These are phyloP conservation scores for Rattus rattus DNA, from an alignment of 2,113 vertebrate species.

Conservation along the genomic window DNA sequence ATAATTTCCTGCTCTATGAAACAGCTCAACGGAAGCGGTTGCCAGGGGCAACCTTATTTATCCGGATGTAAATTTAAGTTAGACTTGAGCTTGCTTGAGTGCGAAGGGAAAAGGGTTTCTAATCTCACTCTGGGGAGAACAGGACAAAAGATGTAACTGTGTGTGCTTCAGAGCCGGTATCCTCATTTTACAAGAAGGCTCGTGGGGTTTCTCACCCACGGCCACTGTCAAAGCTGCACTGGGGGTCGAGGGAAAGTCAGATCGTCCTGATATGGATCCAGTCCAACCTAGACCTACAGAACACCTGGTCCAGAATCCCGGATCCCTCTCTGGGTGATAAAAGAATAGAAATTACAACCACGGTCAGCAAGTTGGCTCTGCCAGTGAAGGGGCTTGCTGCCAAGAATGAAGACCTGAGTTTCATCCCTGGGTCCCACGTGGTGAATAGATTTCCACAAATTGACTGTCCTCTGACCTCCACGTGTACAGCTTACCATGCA, in stretches of 20 bases:
- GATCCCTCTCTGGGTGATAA: neutral
- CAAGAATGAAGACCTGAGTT: neutral
- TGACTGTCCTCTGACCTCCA: neutral
- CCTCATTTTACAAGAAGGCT: neutral
- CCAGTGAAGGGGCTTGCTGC: no score
- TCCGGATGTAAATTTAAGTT: neutral
- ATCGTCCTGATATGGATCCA: neutral
- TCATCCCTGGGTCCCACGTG: neutral
- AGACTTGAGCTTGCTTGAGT: neutral
- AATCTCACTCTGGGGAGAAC: conserved; percentile 1
- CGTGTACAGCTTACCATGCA: neutral
- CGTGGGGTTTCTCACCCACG: rapidly evolving
- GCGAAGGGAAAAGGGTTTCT: neutral
- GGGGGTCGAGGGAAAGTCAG: no score
- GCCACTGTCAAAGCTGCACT: neutral
- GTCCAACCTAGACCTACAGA: rapidly evolving
- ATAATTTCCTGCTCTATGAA: neutral
- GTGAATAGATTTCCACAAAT: neutral
- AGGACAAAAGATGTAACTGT: rapidly evolving
- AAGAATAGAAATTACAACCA: no score
- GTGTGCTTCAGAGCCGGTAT: rapidly evolving
- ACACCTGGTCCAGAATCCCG: neutral
- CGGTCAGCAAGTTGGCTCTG: neutral
- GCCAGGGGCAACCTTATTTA: conserved; percentile 39
- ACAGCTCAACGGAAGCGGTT: neutral